phyloP scores from a whole-genome alignment of 2,113 vertebrate species.

The Leucopternis melanops region DNA sequence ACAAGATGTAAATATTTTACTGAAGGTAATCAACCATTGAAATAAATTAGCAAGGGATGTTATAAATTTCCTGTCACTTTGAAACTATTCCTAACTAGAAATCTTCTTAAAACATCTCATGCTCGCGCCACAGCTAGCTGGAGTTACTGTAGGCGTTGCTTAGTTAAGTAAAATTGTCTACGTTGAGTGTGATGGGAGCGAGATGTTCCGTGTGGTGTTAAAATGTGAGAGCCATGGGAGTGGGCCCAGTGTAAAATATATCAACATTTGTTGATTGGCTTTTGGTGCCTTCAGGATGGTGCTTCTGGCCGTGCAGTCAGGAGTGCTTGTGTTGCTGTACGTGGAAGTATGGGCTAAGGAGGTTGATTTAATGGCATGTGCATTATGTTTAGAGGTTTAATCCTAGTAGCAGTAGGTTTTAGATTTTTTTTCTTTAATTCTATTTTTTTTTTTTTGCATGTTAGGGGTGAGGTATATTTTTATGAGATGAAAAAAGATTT shows the following conservation, averaged over 20 bases:
- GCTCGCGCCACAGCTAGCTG: background rate
- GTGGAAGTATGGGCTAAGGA: background rate
- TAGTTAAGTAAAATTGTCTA: background rate
- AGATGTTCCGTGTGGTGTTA: background rate
- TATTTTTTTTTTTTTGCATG: background rate
- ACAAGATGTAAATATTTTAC: conserved; percentile 14
- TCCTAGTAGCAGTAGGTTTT: background rate
- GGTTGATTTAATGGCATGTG: background rate
- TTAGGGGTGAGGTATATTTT: background rate
- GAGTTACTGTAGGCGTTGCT: background rate
- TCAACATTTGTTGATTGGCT: background rate
- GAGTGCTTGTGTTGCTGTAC: background rate
- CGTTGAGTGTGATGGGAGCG: background rate
- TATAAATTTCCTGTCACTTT: background rate
- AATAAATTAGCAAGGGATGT: background rate
- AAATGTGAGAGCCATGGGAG: background rate
- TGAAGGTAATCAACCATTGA: background rate
- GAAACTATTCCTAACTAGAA: background rate
- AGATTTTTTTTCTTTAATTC: too few relatives aligned
- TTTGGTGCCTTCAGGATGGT: background rate
- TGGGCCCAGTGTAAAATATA: background rate
- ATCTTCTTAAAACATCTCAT: background rate
- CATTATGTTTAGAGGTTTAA: background rate
- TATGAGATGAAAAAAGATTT: background rate
- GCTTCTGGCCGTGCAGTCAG: background rate